A percentile compares a stretch with the other conserved stretches of the same genome.
These are phyloP conservation scores for Tipula confusa DNA, from an alignment of 2,888 invertebrate species.

Conservation along the genomic window DNA sequence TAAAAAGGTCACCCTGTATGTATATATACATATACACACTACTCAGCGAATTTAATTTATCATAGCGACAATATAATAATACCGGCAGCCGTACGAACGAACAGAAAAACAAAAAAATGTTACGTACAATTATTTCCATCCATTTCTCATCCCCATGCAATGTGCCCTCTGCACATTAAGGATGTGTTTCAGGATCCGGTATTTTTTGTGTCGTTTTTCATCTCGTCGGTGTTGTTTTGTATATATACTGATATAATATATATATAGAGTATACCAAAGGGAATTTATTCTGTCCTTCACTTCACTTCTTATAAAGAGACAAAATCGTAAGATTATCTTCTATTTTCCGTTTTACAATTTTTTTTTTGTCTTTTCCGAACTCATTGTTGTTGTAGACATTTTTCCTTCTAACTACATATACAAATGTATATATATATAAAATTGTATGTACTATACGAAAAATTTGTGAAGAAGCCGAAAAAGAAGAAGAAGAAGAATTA, in stretches of 20 bases:
- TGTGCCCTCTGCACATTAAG: neutral
- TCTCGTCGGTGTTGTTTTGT: neutral
- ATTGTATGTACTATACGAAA: neutral
- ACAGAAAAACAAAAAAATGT: neutral
- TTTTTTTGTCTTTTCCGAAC: neutral
- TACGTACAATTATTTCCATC: constrained; percentile 3
- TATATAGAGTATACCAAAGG: neutral
- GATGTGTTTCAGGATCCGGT: neutral
- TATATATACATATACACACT: neutral
- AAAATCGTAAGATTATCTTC: constrained; percentile 20
- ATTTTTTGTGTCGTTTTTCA: neutral
- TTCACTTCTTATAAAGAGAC: neutral
- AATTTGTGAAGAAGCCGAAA: neutral
- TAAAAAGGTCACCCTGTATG: too few species aligned
- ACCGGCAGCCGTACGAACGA: neutral
- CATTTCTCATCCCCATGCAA: neutral
- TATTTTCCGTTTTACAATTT: neutral
- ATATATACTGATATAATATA: neutral
- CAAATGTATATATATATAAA: neutral
- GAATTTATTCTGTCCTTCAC: neutral
- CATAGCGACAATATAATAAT: constrained; percentile 6
- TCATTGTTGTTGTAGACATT: neutral
- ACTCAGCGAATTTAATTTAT: neutral
- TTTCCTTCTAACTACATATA: neutral
- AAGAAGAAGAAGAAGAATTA: too few species aligned